These are phyloP conservation scores for Setophaga coronata DNA, from an alignment of 2,113 vertebrate species.

Conservation along the genomic window DNA sequence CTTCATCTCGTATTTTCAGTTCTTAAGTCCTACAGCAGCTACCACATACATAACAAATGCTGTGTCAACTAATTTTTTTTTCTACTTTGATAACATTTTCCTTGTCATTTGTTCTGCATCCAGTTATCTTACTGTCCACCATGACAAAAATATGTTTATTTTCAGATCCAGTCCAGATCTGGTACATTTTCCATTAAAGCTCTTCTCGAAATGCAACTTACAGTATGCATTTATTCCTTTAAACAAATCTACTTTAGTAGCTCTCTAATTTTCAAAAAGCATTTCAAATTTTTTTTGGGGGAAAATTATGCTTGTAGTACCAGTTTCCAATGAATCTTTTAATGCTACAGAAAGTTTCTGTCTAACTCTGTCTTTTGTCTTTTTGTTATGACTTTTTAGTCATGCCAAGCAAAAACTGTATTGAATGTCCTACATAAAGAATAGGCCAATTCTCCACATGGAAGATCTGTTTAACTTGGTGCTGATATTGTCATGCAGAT, in stretches of 20 bases:
- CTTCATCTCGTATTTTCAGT: rapidly evolving
- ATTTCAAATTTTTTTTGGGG: background rate
- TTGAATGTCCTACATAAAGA: background rate
- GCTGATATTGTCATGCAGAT: background rate
- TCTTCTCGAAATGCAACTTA: background rate
- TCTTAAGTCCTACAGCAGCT: background rate
- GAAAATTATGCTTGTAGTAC: background rate
- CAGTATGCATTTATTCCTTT: background rate
- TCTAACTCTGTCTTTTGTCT: background rate
- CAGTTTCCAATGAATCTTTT: background rate
- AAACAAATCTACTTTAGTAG: background rate
- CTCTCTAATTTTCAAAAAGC: background rate
- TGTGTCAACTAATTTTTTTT: background rate
- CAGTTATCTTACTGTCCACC: background rate
- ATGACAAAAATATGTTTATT: background rate
- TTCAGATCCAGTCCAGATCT: background rate
- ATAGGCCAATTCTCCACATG: background rate
- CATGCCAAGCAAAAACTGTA: background rate
- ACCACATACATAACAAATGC: background rate
- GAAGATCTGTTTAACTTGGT: background rate
- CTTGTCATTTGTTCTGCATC: background rate
- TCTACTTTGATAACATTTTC: background rate
- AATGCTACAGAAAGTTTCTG: background rate
- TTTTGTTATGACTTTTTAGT: background rate
- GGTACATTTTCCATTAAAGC: background rate